phyloP scores from a whole-genome alignment of 2,113 vertebrate genomes.

The Platycercus adscitus region DNA sequence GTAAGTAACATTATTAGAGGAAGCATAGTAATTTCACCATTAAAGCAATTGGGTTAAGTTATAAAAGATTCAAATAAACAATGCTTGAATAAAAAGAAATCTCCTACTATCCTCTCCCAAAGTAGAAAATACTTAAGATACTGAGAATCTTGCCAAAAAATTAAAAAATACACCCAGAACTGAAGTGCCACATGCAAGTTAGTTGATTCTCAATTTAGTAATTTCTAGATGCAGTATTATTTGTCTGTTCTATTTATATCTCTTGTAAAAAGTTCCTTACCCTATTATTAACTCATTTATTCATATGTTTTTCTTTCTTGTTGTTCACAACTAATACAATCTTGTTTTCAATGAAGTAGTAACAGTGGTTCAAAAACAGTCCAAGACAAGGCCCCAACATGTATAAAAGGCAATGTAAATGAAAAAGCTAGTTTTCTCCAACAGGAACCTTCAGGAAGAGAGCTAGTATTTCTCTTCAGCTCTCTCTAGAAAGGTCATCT shows the following conservation, averaged over 20 bases:
- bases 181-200: neutral
- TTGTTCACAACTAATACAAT: neutral
- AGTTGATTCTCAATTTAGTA: neutral
- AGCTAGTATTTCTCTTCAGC: neutral
- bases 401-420: neutral
- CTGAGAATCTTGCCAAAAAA: neutral
- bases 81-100: neutral
- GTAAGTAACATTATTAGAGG: neutral
- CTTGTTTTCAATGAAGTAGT: neutral
- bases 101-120: neutral
- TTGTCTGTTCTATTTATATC: neutral
- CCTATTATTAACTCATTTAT: neutral
- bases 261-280: neutral
- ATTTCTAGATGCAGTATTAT: neutral
- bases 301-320: neutral
- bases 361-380: neutral
- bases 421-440: neutral
- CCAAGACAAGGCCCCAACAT: neutral
- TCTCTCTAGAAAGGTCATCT: neutral
- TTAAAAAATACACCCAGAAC: neutral
- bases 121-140: neutral
- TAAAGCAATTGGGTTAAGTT: neutral
- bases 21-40: neutral
- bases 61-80: neutral
- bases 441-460: neutral